Conservation (phyloP, 2,797 vertebrate genomes). For the Pipistrellus kuhlii region DNA sequence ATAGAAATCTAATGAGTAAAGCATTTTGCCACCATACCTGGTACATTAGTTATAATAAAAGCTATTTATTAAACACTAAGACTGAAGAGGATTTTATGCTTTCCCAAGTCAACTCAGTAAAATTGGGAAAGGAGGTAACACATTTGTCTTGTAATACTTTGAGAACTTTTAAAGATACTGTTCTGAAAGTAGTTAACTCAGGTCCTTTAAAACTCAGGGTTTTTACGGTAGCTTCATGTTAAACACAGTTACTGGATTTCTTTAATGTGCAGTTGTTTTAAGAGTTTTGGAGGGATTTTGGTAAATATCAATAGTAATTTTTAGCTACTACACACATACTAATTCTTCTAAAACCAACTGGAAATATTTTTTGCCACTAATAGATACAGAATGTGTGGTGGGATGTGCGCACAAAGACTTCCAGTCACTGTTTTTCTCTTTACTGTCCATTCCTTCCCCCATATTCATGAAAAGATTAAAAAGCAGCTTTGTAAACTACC, state of each 20-base stretch:
- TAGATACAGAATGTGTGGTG: neutral
- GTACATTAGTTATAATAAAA: neutral
- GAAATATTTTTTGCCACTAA: neutral
- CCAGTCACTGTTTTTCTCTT: neutral
- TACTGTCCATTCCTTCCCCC: neutral
- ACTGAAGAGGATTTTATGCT: conserved; percentile 21
- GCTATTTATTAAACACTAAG: conserved; percentile 24
- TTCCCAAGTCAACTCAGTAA: neutral
- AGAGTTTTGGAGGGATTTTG: neutral
- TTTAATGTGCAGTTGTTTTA: neutral
- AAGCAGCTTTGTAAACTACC: neutral
- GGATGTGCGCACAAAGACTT: neutral
- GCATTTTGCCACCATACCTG: neutral
- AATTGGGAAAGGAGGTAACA: neutral
- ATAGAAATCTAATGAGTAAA: conserved; percentile 36
- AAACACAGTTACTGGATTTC: neutral
- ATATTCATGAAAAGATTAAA: neutral
- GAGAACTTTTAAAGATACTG: neutral
- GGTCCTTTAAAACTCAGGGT: neutral
- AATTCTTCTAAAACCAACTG: neutral
- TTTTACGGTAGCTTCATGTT: neutral
- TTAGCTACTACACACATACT: neutral
- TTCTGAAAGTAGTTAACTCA: conserved; percentile 14
- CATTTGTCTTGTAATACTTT: neutral
- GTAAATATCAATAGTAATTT: neutral